Percentiles rank a stretch among this genome's conserved stretches.
Conservation (phyloP, 1,140 invertebrate species). For the Druon quercuslanigerum region DNA sequence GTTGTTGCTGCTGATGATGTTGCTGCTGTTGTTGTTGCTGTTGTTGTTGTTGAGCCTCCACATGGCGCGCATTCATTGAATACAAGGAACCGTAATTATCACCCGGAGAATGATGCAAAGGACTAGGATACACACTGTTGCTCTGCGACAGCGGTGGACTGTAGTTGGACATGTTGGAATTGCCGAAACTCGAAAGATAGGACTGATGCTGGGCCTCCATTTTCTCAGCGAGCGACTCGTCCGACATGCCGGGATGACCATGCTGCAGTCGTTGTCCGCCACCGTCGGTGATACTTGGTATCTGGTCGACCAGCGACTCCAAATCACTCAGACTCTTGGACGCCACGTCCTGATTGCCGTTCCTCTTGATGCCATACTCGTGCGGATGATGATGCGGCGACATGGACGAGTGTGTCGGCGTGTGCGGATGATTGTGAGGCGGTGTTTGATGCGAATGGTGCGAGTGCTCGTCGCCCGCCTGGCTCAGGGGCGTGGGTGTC, state of each 20-base stretch:
- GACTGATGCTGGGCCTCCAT: slow-evolving; percentile 64
- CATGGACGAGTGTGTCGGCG: slow-evolving; percentile 69
- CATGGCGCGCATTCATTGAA: slow-evolving; percentile 61
- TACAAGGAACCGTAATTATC: slow-evolving; percentile 67
- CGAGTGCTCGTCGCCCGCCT: slow-evolving; percentile 67
- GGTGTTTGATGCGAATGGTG: slow-evolving; percentile 71
- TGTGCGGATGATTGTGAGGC: slow-evolving; percentile 69
- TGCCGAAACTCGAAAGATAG: slow-evolving; percentile 58
- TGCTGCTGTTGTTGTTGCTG: slow-evolving; percentile 65
- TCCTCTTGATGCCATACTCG: slow-evolving; percentile 68
- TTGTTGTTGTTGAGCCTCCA: slow-evolving; percentile 54
- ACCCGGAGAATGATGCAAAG: slow-evolving; percentile 64
- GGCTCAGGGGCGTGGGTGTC: slow-evolving; percentile 68
- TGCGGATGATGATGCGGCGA: slow-evolving; percentile 67
- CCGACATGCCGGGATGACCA: slow-evolving; percentile 59
- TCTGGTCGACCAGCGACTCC: slow-evolving; percentile 93
- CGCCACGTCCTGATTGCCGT: slow-evolving; percentile 82
- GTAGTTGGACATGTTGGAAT: slow-evolving; percentile 64
- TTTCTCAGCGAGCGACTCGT: slow-evolving; percentile 59
- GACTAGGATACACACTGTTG: slow-evolving; percentile 58
- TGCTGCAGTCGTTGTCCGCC: slow-evolving; percentile 70
- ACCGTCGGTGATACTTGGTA: slow-evolving; percentile 88
- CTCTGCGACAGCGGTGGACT: slow-evolving; percentile 64
- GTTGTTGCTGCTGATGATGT: slow-evolving; percentile 57
- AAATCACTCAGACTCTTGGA: slow-evolving; percentile 91